These are phyloP conservation scores for Melopsittacus undulatus DNA, from an alignment of 2,797 vertebrate species.

Conservation along the genomic window DNA sequence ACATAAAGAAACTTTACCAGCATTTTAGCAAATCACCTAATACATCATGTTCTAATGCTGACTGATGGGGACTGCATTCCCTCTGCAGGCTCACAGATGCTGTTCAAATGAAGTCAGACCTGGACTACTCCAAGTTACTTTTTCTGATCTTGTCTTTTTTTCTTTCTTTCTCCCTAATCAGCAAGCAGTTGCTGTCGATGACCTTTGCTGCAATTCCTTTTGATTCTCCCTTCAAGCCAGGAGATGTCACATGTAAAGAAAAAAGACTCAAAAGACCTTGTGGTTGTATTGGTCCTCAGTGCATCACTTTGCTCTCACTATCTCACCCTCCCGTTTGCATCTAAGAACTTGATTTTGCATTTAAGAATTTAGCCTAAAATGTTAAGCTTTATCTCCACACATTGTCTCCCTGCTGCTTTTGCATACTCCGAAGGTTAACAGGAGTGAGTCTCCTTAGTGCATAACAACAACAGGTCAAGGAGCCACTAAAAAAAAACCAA, in stretches of 20 bases:
- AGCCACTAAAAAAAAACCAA: background rate
- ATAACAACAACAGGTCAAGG: background rate
- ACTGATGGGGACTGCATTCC: background rate
- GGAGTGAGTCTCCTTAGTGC: background rate
- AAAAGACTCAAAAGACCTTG: background rate
- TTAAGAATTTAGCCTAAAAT: background rate
- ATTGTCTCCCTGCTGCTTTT: background rate
- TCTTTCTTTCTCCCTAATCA: background rate
- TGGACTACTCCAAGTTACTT: background rate
- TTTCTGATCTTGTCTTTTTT: background rate
- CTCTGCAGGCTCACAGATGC: background rate
- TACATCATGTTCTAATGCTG: background rate
- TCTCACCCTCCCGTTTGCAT: background rate
- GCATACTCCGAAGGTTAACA: background rate
- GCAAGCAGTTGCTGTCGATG: background rate
- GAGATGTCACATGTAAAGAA: background rate
- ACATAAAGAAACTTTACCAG: constrained; percentile 8
- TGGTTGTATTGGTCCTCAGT: background rate
- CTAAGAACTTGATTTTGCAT: background rate
- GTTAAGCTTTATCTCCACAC: background rate
- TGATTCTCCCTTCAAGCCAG: background rate
- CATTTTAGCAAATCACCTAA: constrained; percentile 24
- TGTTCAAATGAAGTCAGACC: background rate
- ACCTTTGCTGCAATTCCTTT: background rate
- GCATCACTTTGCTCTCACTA: background rate